These are phyloP conservation scores for Cherax destructor DNA, from an alignment of 1,140 invertebrate genomes.

Conservation along the genomic window DNA sequence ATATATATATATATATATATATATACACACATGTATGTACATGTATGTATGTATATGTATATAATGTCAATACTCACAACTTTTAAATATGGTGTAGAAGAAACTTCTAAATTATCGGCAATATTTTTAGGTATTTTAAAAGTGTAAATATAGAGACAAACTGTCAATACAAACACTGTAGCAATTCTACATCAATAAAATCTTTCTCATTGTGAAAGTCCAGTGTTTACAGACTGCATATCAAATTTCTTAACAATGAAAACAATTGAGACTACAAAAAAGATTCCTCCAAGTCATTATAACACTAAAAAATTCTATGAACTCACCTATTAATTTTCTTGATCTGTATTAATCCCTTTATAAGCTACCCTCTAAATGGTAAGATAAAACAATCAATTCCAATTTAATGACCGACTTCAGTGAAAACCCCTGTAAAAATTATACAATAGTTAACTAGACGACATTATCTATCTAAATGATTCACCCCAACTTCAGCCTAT, in stretches of 20 bases:
- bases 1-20: no score
- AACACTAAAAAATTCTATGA: no score
- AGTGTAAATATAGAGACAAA: slow-evolving; percentile 14
- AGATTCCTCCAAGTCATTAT: no score
- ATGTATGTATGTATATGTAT: no score
- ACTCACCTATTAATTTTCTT: neutral
- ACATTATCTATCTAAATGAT: slow-evolving; percentile 33
- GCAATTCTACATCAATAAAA: slow-evolving; percentile 2
- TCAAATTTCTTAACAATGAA: slow-evolving; percentile 8
- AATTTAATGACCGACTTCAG: slow-evolving; percentile 41
- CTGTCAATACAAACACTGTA: slow-evolving; percentile 22
- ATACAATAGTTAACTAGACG: slow-evolving; percentile 42
- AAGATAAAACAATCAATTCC: slow-evolving; percentile 47
- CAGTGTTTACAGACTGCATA: slow-evolving; percentile 1
- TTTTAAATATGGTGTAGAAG: slow-evolving; percentile 36
- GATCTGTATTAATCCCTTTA: neutral
- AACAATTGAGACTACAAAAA: slow-evolving; percentile 30
- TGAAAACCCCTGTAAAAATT: slow-evolving; percentile 51
- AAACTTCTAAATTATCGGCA: slow-evolving; percentile 17
- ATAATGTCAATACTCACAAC: slow-evolving; percentile 51
- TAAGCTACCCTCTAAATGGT: neutral
- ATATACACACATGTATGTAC: no score
- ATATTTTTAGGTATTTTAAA: slow-evolving; percentile 1
- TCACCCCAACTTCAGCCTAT: slow-evolving; percentile 40
- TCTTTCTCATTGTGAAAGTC: slow-evolving; percentile 5